Evolutionary conservation across 2,888 invertebrate species (phyloP).

Genomic region (Drosophila kuntzei): DNA sequence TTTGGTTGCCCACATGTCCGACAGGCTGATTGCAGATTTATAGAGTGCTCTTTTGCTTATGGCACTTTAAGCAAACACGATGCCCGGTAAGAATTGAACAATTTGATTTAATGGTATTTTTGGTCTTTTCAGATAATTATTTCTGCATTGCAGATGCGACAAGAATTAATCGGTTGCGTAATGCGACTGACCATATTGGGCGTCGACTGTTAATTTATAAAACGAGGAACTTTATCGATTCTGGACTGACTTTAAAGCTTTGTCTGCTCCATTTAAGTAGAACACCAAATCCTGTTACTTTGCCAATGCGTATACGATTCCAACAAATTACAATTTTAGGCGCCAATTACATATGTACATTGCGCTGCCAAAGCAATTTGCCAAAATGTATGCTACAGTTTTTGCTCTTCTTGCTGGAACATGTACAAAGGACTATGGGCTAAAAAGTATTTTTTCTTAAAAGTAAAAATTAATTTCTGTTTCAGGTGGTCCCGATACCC

Average conservation of each 20-base stretch:
- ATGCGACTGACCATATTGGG: background rate
- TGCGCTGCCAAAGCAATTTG: slow-evolving; percentile 8
- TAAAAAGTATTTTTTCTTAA: background rate
- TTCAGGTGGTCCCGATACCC: background rate
- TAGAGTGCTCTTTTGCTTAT: slow-evolving; percentile 1
- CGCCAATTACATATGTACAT: slow-evolving; percentile 5
- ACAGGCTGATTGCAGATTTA: slow-evolving; percentile 9
- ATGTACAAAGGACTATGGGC: background rate
- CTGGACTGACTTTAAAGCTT: background rate
- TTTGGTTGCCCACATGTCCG: slow-evolving; percentile 11
- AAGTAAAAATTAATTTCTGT: background rate
- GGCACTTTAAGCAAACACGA: slow-evolving; percentile 2
- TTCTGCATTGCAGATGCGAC: background rate
- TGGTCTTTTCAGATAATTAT: background rate
- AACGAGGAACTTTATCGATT: background rate
- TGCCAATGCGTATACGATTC: background rate
- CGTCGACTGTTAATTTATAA: background rate
- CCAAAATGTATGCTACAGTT: slow-evolving; percentile 7
- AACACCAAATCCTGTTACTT: background rate
- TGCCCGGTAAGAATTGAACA: background rate
- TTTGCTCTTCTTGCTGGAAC: background rate
- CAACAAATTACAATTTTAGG: slow-evolving; percentile 6
- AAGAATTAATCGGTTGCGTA: background rate
- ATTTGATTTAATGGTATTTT: background rate
- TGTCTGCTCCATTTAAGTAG: background rate